Base-by-base conservation (phyloP, 1,140 invertebrate species). In the Atopsyche davidsoni region DNA sequence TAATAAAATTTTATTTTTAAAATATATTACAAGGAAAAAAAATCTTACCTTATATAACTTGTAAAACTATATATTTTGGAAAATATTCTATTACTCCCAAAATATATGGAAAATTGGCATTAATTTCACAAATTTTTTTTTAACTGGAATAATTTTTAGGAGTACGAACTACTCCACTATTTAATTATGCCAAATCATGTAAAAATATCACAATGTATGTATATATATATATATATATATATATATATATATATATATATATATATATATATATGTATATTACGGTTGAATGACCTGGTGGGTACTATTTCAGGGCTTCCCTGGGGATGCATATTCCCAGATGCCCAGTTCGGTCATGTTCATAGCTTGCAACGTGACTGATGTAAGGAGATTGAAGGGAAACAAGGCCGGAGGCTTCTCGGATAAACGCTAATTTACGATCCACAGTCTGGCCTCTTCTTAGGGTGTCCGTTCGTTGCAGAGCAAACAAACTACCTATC, bases 241-340 rank as follows among this genome's bases (percentile, higher is more conserved):
- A 28, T 45, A 45, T 24, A 14, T 43, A 43, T 43, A 43, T 43
- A 25, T 43, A 43, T 43, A 25, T 43, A 43, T 43, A 25, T 25
- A 43, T 43, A 43, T 18, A 25, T 43, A 43, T 10, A 43, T 43
- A 21, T 18, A 21, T 16, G 16, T 4, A 11, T 35, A 14, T 35
- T 14, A 7, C 9, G 16, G 13, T 35, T 42, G 14, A n/a, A 6
- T 16, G n/a, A 13, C 22, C 13, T 11, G 21, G 13, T 22, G 40
- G 7, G 7, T 28, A 42, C 40, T 25, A 42, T 17, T 24, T n/a
- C n/a, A n/a, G n/a, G n/a, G n/a, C n/a, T n/a, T 22, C n/a, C 1
- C 40, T 42, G 24, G 14, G 13, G 17, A 24, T n/a, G 6, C 21
- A 2, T 2, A 42, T 25, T 16, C 22, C 2, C 13, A 42, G 40